phyloP scores from a whole-genome alignment of 2,888 invertebrate species.

The Megamerina dolium region DNA sequence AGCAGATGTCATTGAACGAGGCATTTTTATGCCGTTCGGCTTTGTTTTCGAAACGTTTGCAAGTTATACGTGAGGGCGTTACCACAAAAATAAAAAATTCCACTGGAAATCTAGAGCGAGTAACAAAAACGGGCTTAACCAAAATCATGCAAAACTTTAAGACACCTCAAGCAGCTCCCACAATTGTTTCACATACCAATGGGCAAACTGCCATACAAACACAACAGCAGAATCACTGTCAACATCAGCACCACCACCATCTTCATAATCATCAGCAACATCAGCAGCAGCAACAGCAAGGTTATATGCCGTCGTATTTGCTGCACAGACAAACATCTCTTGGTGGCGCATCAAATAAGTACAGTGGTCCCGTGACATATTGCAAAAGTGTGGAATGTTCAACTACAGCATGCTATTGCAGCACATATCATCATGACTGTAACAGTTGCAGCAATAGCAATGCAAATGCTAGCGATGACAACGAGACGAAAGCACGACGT shows the following conservation, averaged over 20 bases:
- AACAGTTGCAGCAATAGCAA: conserved; percentile 21
- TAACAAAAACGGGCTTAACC: conserved; percentile 74
- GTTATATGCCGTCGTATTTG: too few species aligned
- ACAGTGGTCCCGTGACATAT: conserved; percentile 36
- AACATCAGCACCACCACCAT: conserved; percentile 23
- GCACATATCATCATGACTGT: conserved; percentile 36
- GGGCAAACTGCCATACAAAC: neutral
- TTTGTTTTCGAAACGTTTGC: conserved; percentile 45
- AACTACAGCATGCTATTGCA: conserved; percentile 33
- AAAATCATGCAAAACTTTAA: conserved; percentile 76
- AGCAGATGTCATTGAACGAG: conserved; percentile 83
- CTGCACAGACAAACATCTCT: conserved; percentile 25
- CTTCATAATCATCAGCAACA: conserved; percentile 28
- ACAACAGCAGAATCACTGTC: conserved; percentile 5
- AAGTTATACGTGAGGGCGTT: conserved; percentile 58
- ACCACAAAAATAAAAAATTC: conserved; percentile 78
- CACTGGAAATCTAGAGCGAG: conserved; percentile 77
- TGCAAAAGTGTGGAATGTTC: conserved; percentile 45
- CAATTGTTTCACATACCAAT: neutral
- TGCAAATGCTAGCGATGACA: conserved; percentile 29
- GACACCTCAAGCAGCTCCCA: neutral
- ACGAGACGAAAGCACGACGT: conserved; percentile 57
- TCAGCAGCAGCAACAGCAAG: conserved; percentile 23
- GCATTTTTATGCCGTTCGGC: conserved; percentile 63
- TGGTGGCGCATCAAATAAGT: conserved; percentile 20